Conservation (phyloP, 2,797 vertebrate genomes). For the Hipposideros larvatus region DNA sequence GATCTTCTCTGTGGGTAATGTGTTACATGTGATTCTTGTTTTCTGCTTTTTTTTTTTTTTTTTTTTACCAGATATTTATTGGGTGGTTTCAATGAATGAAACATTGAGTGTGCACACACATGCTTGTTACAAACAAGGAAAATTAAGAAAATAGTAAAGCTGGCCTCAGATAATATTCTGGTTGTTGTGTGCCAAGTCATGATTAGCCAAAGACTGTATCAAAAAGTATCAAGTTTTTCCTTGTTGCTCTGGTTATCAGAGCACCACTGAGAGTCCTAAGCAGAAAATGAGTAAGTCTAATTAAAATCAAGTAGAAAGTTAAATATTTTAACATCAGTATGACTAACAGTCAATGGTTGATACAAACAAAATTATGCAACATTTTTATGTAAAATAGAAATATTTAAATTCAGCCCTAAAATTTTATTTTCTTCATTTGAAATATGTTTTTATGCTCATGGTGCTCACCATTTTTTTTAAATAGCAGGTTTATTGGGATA, state of each 20-base stretch:
- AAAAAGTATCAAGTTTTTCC: not conserved
- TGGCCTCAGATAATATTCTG: constrained; percentile 17
- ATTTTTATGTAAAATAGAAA: constrained; percentile 16
- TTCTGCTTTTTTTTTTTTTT: not conserved
- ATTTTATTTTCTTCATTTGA: constrained; percentile 35
- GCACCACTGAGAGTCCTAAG: not conserved
- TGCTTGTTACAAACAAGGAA: not conserved
- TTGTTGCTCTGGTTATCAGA: not conserved
- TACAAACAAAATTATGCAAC: constrained; percentile 6
- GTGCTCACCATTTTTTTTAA: not conserved
- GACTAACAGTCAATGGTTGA: not conserved
- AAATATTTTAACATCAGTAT: not conserved
- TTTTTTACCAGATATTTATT: not conserved
- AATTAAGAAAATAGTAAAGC: not conserved
- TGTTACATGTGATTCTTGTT: not conserved
- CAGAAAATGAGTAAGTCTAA: constrained; percentile 45
- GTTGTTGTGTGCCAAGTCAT: not conserved
- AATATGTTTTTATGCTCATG: not conserved
- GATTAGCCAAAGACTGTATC: not conserved
- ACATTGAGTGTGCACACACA: not conserved
- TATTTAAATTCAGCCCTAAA: not conserved
- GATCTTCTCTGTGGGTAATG: not conserved
- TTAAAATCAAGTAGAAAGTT: constrained; percentile 39
- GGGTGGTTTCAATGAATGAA: not conserved
- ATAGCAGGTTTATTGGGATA: not conserved